phyloP scores from a whole-genome alignment of 2,113 vertebrate species.

The Cynopterus brachyotis region DNA sequence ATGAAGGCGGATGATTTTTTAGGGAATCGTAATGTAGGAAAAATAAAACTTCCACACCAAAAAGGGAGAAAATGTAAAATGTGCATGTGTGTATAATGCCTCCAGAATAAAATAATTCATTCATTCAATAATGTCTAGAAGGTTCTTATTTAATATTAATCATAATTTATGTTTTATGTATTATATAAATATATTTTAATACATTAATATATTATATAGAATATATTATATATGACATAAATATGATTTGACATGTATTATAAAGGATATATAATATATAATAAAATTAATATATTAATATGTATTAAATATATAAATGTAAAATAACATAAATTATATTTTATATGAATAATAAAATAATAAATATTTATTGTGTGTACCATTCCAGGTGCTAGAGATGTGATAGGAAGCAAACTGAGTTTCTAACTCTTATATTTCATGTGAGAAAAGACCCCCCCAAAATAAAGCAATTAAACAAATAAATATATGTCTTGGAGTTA shows the following conservation, averaged over 20 bases:
- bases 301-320: background rate
- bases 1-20: background rate
- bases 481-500: background rate
- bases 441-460: background rate
- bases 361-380: background rate
- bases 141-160: background rate
- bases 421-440: background rate
- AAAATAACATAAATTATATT: background rate
- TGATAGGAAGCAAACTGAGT: background rate
- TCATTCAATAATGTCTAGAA: background rate
- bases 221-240: background rate
- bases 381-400: background rate
- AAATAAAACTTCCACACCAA: background rate
- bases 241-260: too few species aligned
- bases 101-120: background rate
- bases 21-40: background rate
- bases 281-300: background rate
- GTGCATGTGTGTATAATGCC: background rate
- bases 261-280: too few species aligned
- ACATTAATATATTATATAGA: background rate
- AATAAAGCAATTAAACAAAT: background rate
- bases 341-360: background rate
- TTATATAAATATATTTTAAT: background rate
- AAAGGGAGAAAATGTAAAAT: background rate
- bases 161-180: background rate